Base-by-base conservation (phyloP, 2,113 vertebrate genomes). In the Melanotaenia duboulayi region DNA sequence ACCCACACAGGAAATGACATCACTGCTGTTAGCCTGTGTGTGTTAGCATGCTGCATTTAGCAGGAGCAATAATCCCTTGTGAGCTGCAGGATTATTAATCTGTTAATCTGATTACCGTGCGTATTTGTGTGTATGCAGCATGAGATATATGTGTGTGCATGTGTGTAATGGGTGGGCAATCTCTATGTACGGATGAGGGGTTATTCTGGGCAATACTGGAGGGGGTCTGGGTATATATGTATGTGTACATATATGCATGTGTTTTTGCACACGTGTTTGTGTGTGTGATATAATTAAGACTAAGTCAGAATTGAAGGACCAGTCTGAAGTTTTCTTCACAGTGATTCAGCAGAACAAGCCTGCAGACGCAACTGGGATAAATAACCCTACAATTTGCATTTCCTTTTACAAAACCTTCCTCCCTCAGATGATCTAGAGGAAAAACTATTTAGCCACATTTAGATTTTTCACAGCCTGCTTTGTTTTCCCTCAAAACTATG, bases 101-200 rank as follows among this genome's bases (percentile, higher is more conserved):
- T 78, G 78, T 65, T 88, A 82, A 86, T 86, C 76, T 80, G 81
- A 86, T 88, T 82, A 84, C n/a, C 12, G 56, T 55, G 48, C 51
- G 0, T 59, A n/a, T 62, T 13, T 61, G 48, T 56, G 61, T 49
- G 25, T 55, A 35, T 17, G 56, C n/a, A n/a, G 14, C 0, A n/a
- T 0, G 48, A 25, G 37, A 40, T 55, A 7, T 42, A 39, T 40
- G 35, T 39, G 20, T 40, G 37, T 11, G 10, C 1, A 11, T 37
- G 51, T 63, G 56, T 42, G 35, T 13, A 7, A 12, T 4, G 42
- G 42, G 42, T 16, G 44, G 19, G 44, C 44, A 48, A 48, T 48
- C 17, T 48, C 39, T 42, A 14, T 42, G 39, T 35, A 35, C 32
- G 8, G 32, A 35, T 1, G 32, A 9, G 32, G 32, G 32, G 28